Base-by-base conservation (phyloP, 2,113 vertebrate genomes). In the Cynopterus brachyotis region DNA sequence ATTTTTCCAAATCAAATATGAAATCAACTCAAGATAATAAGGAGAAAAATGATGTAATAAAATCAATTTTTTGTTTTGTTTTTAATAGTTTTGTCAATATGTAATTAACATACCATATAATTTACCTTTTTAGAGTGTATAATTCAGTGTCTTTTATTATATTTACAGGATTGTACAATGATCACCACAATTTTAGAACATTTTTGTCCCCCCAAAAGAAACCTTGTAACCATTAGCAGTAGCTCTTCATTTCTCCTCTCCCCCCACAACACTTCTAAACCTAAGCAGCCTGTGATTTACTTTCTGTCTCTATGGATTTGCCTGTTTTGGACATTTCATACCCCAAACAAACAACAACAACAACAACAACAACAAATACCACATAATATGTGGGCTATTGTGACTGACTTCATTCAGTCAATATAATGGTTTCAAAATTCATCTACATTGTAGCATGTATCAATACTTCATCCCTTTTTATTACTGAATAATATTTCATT, bases 21-120 rank as follows among this genome's bases (percentile, higher is more conserved):
- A 97, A 97, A 92, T 96, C 53, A 94, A 62, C 50, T 60, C 26
- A 88, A 91, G 47, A 94, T 95, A 82, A 97, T 96, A 91, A 96
- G 76, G 67, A 94, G 67, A 78, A 96, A 83, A 97, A 82, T 96
- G 80, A 97, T 79, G 78, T 94, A 81, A 96, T 96, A 72, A 92
- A 96, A 93, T 82, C 53, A 97, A 96, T 62, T 62, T 62, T 30
- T 62, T 62, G 10, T 60, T 60, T 60, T 60, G 59, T 62, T 62
- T 62, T 62, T 30, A 62, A 62, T 13, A 26, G 11, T 28, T 62
- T 62, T 62, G 59, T 62, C 26, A 60, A 76, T 22, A 76, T 62
- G 75, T 13, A 89, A 50, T 89, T 62, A 20, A 59, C 37, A n/a
- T 42, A 62, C n/a, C 15, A 35, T 60, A 37, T 6, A 62, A 26